Percentiles rank a stretch among this genome's conserved stretches.
phyloP scores from a whole-genome alignment of 2,797 vertebrate genomes.

The Atherinosoma microstoma region DNA sequence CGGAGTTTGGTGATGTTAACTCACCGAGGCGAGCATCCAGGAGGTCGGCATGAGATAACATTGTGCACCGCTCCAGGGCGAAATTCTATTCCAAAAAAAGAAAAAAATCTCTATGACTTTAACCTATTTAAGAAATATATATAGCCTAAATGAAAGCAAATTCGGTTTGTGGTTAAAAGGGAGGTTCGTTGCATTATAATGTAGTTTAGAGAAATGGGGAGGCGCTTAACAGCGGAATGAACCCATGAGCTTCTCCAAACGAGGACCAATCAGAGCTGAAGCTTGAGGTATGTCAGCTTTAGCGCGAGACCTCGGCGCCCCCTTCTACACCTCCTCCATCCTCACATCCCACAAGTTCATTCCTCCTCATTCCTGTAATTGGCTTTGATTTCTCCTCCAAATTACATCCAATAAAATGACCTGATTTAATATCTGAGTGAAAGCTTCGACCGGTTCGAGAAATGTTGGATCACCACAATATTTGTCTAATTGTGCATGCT shows the following conservation, averaged over 20 bases:
- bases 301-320: conserved; percentile 76
- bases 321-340: conserved; percentile 38
- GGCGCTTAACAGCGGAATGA: conserved; percentile 96
- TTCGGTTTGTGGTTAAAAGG: conserved; percentile 99
- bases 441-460: conserved; percentile 75
- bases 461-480: conserved; percentile 77
- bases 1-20: conserved; percentile 88
- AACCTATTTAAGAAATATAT: conserved; percentile 96
- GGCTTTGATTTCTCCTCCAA: conserved; percentile 85
- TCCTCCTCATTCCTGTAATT: conserved; percentile 83
- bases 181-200: conserved; percentile 98
- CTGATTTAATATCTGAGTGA: conserved; percentile 81
- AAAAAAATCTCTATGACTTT: conserved; percentile 92
- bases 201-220: conserved; percentile 98
- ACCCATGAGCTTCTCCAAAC: conserved; percentile 92
- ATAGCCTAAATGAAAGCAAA: conserved; percentile 98
- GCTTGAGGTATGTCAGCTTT: conserved; percentile 88
- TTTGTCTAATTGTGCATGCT: conserved; percentile 82
- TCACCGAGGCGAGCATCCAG: conserved; percentile 99
- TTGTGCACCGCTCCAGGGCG: conserved; percentile 95
- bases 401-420: conserved; percentile 84
- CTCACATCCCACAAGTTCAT: conserved; percentile 82
- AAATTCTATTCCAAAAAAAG: conserved; percentile 85
- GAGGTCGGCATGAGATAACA: conserved; percentile 99
- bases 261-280: conserved; percentile 94